Conservation (phyloP, 2,888 invertebrate genomes). For the Cancer borealis region DNA sequence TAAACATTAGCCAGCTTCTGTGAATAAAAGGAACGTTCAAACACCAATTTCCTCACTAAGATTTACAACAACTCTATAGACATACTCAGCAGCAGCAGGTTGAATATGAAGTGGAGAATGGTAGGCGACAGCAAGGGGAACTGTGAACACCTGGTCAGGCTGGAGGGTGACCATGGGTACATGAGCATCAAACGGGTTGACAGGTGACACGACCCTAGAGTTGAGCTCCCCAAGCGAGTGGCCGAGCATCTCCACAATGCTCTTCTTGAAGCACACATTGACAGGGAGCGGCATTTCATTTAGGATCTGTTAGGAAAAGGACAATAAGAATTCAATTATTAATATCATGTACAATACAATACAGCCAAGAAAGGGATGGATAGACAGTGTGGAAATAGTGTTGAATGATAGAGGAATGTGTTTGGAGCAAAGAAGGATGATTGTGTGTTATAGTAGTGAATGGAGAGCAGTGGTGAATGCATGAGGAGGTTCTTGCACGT, state of each 20-base stretch:
- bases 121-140: conserved; percentile 89
- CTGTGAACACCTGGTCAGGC: conserved; percentile 87
- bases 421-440: no score
- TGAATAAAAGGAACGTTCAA: no score
- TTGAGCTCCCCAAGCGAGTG: conserved; percentile 79
- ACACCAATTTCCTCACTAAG: no score
- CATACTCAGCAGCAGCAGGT: conserved; percentile 88
- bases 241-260: conserved; percentile 85
- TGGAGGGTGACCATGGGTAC: conserved; percentile 87
- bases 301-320: conserved; percentile 82
- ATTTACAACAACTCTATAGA: not conserved
- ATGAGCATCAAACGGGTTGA: conserved; percentile 88
- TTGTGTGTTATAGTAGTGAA: no score
- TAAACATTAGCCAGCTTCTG: no score
- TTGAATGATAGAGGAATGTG: no score
- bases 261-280: conserved; percentile 87
- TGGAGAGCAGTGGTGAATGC: no score
- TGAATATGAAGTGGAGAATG: conserved; percentile 88
- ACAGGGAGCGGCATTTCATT: conserved; percentile 89
- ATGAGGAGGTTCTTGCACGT: no score
- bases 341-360: not conserved
- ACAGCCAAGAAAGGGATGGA: no score
- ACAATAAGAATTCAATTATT: not conserved
- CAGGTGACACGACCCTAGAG: conserved; percentile 78
- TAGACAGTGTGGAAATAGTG: no score